Evolutionary conservation across 2,888 invertebrate species (phyloP), one percentile per base, ranked within the genome.

Genomic region (Phragmatobia fuliginosa): DNA sequence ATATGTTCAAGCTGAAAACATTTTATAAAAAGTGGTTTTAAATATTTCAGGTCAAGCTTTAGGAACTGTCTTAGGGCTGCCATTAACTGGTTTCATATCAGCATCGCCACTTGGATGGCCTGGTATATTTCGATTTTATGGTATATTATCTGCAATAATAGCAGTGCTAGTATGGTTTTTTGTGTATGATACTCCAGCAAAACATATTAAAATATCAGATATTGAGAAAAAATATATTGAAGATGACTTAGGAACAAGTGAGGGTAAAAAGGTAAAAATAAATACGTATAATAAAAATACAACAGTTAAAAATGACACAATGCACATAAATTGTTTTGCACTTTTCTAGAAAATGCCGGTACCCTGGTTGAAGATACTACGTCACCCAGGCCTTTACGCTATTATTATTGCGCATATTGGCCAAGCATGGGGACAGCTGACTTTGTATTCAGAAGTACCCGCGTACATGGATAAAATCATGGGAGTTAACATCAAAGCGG

Each of bases 401-500:
- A 88, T 96, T n/a, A 95, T 89, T 8, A 87, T 96, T 0, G 96
- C 96, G 0, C 97, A 97, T 75, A 94, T 96, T 62, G 96, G 96
- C 0, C 96, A 96, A 72, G 96, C 96, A 31, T 98, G 97, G 97
- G 97, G 97, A 8, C 97, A 56, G 8, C 16, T 97, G 92, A 97
- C 97, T 21, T 89, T 98, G 33, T 95, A 97, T 33, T 97, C 97
- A 0, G 97, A 98, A 89, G 97, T 97, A 45, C 98, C 98, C 0
- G 96, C 96, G 0, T 98, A 97, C 83, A 96, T 98, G 96, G 96
- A 96, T 78, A 96, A 96, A 62, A 96, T 97, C 1, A 95, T 98
- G 82, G 94, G 96, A 62, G 97, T 96, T 82, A 95, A 97, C 70
- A 92, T 94, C 0, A 93, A 92, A 85, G 88, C 91, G 68, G 94